phyloP scores from a whole-genome alignment of 2,888 invertebrate genomes.

The Agrochola macilenta region DNA sequence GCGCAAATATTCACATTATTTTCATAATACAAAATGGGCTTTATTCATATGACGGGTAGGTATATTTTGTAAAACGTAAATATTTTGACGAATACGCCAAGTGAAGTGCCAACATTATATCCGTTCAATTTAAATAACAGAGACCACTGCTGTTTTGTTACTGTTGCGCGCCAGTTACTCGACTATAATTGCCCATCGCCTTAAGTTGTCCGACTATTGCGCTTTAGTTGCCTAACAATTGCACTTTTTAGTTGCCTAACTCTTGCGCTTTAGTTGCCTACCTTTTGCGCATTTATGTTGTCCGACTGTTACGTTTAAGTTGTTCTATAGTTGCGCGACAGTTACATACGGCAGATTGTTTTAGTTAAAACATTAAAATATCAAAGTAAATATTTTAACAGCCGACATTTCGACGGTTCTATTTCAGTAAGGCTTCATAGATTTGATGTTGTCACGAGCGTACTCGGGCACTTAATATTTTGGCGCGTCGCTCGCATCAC shows the following conservation, averaged over 20 bases:
- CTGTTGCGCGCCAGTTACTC: neutral
- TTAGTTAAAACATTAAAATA: neutral
- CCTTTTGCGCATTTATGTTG: neutral
- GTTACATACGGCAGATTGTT: slow-evolving; percentile 1
- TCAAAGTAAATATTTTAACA: slow-evolving; percentile 43
- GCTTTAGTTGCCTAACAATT: neutral
- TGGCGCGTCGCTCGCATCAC: slow-evolving; percentile 77
- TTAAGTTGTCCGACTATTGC: neutral
- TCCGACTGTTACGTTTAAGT: neutral
- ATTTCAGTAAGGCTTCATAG: slow-evolving; percentile 75
- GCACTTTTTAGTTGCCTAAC: neutral
- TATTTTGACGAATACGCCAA: neutral
- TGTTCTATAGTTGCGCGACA: neutral
- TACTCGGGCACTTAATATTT: slow-evolving; percentile 75
- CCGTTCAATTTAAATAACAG: neutral
- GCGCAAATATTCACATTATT: neutral
- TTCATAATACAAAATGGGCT: neutral
- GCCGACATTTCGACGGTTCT: slow-evolving; percentile 64
- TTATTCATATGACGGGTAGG: too few species aligned
- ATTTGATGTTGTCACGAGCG: slow-evolving; percentile 71
- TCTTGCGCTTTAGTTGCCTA: neutral
- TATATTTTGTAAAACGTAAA: neutral
- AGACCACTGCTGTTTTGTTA: neutral
- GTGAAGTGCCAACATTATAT: neutral
- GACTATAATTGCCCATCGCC: neutral